A percentile compares a stretch with the other conserved stretches of the same genome.
These are phyloP conservation scores for Oxyscelio sp. DNA, from an alignment of 2,888 invertebrate species.

Conservation along the genomic window DNA sequence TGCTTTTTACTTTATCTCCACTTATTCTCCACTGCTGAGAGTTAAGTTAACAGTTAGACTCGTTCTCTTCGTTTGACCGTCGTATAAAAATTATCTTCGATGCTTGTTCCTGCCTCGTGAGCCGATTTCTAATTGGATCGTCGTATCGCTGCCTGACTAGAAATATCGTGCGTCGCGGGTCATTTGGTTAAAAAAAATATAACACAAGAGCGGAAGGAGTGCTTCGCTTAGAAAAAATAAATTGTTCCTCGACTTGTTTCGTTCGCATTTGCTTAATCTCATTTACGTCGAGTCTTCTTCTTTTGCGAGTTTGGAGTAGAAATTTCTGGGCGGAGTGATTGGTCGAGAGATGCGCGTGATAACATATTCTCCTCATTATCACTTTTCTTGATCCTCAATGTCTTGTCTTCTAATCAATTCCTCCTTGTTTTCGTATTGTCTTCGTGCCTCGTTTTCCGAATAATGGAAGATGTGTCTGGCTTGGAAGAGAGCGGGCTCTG, in stretches of 20 bases:
- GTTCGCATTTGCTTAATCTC: conserved; percentile 16
- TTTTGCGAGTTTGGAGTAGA: conserved; percentile 11
- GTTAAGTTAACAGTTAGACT: conserved; percentile 49
- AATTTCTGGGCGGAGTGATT: conserved; percentile 84
- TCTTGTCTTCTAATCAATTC: conserved; percentile 38
- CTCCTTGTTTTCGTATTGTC: conserved; percentile 45
- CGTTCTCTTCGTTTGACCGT: conserved; percentile 8
- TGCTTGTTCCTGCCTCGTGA: conserved; percentile 74
- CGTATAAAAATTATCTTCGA: conserved; percentile 75
- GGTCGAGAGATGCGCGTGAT: conserved; percentile 78
- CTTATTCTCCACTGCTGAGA: conserved; percentile 62
- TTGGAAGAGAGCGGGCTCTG: background rate
- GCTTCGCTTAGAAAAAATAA: conserved; percentile 84
- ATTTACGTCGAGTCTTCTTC: conserved; percentile 25
- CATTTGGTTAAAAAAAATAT: conserved; percentile 87
- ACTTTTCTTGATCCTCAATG: too few relatives aligned
- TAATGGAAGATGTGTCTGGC: conserved; percentile 7
- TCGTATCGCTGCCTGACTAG: conserved; percentile 84
- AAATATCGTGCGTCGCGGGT: conserved; percentile 84
- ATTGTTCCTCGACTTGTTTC: conserved; percentile 38
- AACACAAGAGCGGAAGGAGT: conserved; percentile 82
- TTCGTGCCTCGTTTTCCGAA: background rate
- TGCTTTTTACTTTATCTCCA: conserved; percentile 72
- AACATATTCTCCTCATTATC: background rate
- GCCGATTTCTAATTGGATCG: conserved; percentile 72